These are phyloP conservation scores for Diabrotica balteata DNA, from an alignment of 2,888 invertebrate species.

Conservation along the genomic window DNA sequence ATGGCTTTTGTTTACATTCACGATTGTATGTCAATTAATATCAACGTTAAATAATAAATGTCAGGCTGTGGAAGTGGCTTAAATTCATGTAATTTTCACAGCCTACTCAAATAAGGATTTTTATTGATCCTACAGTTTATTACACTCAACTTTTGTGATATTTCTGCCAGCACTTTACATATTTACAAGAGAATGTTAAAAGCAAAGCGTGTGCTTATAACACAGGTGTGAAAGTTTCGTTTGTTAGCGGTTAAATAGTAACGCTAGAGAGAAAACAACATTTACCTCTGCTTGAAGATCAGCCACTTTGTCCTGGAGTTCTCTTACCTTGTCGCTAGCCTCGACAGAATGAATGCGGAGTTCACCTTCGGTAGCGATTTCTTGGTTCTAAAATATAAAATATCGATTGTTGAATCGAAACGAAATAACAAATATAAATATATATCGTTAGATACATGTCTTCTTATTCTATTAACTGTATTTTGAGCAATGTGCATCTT, in stretches of 20 bases:
- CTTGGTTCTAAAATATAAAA: slow-evolving; percentile 77
- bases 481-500: too few relatives aligned
- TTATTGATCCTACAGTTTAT: too few relatives aligned
- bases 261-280: slow-evolving; percentile 22
- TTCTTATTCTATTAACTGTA: too few relatives aligned
- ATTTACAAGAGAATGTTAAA: slow-evolving; percentile 24
- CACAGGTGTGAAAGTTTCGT: slow-evolving; percentile 10
- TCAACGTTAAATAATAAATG: too few relatives aligned
- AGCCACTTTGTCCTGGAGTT: slow-evolving; percentile 90
- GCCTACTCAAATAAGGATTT: too few relatives aligned
- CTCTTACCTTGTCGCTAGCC: slow-evolving; percentile 85
- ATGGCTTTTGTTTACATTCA: too few relatives aligned
- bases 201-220: slow-evolving; percentile 39
- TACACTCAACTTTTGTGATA: neutral
- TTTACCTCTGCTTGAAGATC: slow-evolving; percentile 93
- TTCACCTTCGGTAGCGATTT: slow-evolving; percentile 92
- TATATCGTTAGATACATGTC: too few relatives aligned
- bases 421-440: neutral
- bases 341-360: slow-evolving; percentile 81
- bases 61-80: too few relatives aligned
- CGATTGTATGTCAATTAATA: too few relatives aligned
- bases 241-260: neutral
- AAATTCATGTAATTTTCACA: too few relatives aligned
- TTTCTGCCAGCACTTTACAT: slow-evolving; percentile 16
- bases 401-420: neutral